Conservation (phyloP, 2,113 vertebrate species). For the Hypomesus transpacificus region DNA sequence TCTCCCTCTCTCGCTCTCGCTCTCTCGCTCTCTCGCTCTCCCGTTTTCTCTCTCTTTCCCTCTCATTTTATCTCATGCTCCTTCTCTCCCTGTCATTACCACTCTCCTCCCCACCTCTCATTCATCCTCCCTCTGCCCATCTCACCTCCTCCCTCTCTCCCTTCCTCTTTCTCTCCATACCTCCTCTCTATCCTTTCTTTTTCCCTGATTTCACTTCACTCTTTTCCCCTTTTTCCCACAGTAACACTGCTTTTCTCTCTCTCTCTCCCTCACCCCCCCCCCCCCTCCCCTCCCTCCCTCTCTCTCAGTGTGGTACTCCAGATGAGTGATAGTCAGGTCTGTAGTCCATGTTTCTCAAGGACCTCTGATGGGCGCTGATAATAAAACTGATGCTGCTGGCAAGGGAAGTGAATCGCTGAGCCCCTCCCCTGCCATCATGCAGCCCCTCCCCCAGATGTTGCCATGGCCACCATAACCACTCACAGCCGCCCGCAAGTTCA, state of each 20-base stretch:
- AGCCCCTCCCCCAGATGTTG: slow-evolving; percentile 41
- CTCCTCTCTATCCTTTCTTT: too few relatives aligned
- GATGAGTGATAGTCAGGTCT: slow-evolving; percentile 53
- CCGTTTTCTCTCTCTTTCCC: background rate
- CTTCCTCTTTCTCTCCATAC: background rate
- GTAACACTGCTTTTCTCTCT: background rate
- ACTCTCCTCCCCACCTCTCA: slow-evolving; percentile 4
- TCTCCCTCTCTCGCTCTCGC: too few relatives aligned
- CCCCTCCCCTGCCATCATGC: slow-evolving; percentile 53
- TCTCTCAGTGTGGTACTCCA: slow-evolving; percentile 28
- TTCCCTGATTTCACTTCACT: too few relatives aligned
- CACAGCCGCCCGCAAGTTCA: background rate
- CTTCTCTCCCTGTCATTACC: background rate
- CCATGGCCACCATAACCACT: slow-evolving; percentile 21
- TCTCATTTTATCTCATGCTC: background rate
- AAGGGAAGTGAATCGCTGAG: slow-evolving; percentile 45
- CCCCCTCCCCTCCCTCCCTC: slow-evolving; percentile 13
- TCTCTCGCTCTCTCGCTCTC: background rate
- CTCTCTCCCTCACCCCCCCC: slow-evolving; percentile 1
- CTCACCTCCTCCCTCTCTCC: background rate
- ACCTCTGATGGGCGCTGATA: slow-evolving; percentile 57
- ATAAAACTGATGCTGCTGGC: slow-evolving; percentile 59
- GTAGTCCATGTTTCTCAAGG: slow-evolving; percentile 60
- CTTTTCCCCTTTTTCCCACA: too few relatives aligned
- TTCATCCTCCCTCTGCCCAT: background rate